Percentiles rank a stretch among this genome's conserved stretches.
phyloP scores from a whole-genome alignment of 2,113 vertebrate genomes.

The Ramphastos sulfuratus region DNA sequence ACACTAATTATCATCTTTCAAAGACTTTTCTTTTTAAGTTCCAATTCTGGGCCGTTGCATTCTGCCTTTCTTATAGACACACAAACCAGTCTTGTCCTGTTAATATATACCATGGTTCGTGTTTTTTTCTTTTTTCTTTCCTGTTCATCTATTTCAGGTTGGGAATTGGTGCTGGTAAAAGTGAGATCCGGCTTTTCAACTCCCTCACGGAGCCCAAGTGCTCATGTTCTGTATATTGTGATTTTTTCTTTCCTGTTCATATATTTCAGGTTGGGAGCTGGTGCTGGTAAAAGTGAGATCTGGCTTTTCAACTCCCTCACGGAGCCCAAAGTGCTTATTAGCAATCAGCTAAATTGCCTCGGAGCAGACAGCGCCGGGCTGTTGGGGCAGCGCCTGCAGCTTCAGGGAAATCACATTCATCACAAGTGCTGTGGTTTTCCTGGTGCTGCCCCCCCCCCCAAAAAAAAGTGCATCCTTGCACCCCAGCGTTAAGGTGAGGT shows the following conservation, averaged over 20 bases:
- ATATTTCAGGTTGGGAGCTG: neutral
- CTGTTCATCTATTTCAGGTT: neutral
- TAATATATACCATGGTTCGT: too few relatives aligned
- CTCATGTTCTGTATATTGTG: neutral
- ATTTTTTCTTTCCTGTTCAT: neutral
- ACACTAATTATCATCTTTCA: constrained; percentile 18
- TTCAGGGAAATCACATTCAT: neutral
- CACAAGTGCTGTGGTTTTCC: neutral
- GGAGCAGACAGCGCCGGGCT: neutral
- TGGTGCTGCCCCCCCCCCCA: neutral
- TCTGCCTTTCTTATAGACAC: neutral
- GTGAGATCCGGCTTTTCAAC: neutral
- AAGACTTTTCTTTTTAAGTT: neutral
- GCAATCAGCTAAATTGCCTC: neutral
- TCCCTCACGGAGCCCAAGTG: neutral
- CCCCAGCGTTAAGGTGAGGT: rapidly evolving
- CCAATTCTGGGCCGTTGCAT: neutral
- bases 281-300: neutral
- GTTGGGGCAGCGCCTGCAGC: neutral
- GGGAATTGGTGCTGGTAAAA: neutral
- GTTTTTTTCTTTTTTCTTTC: too few relatives aligned
- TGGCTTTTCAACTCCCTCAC: neutral
- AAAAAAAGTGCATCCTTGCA: neutral
- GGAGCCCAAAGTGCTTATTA: neutral
- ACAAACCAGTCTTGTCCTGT: neutral